Evolutionary conservation across 2,113 vertebrate genomes (phyloP).

Genomic region (Xiphias gladius): DNA sequence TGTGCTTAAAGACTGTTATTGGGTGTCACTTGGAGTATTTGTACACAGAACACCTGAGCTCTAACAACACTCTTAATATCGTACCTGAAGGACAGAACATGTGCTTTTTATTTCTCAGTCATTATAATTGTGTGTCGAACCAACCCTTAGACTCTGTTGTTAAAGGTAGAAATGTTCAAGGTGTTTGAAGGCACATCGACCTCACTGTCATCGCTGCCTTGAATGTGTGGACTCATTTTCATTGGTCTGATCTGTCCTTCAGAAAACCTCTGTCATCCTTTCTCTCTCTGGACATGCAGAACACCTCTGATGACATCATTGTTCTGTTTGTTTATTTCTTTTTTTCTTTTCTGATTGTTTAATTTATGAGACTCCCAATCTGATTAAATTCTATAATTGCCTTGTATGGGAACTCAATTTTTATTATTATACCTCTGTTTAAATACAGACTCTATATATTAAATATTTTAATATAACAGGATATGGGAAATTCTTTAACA

Average conservation of each 20-base stretch:
- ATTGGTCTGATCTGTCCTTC: constrained; percentile 59
- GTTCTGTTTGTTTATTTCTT: constrained; percentile 58
- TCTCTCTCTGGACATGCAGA: constrained; percentile 64
- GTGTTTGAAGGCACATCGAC: constrained; percentile 26
- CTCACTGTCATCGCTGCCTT: constrained; percentile 62
- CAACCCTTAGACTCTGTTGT: constrained; percentile 61
- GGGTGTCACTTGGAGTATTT: constrained; percentile 55
- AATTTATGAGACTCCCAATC: constrained; percentile 83
- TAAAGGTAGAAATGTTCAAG: constrained; percentile 28
- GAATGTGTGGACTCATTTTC: constrained; percentile 65
- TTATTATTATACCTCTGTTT: constrained; percentile 81
- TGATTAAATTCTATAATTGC: constrained; percentile 84
- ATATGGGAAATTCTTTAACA: constrained; percentile 84
- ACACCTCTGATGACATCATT: constrained; percentile 53
- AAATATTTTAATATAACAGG: constrained; percentile 87
- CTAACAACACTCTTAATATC: constrained; percentile 42
- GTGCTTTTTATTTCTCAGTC: constrained; percentile 64
- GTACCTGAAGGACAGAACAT: constrained; percentile 47
- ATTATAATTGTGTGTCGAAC: constrained; percentile 73
- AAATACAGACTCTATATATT: constrained; percentile 82
- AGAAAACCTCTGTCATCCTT: constrained; percentile 33
- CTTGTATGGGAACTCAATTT: constrained; percentile 84
- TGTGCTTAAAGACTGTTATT: constrained; percentile 69
- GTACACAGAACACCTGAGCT: constrained; percentile 54
- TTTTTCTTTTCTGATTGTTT: constrained; percentile 63